A percentile compares a stretch with the other conserved stretches of the same genome.
Evolutionary conservation across 2,888 invertebrate genomes (phyloP).

Genomic region (Carpatolechia fugitivella): DNA sequence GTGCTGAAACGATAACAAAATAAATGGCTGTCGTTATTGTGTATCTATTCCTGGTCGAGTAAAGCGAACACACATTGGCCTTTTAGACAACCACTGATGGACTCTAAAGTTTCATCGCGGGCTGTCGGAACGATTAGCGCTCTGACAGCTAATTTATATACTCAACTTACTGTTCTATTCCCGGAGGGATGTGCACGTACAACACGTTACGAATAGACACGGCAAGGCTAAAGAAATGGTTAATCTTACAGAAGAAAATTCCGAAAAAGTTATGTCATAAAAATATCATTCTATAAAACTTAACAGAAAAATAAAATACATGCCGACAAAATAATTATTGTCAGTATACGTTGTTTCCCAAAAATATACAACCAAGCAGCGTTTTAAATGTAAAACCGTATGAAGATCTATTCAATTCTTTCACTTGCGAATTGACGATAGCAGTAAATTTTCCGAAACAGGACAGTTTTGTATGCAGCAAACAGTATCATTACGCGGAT

Average conservation of each 20-base stretch:
- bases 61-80: slow-evolving; percentile 49
- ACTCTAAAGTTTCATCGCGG: slow-evolving; percentile 76
- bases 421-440: not conserved
- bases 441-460: slow-evolving; percentile 15
- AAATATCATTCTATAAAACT: no score
- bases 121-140: slow-evolving; percentile 76
- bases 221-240: slow-evolving; percentile 28
- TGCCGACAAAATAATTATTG: no score
- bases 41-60: slow-evolving; percentile 54
- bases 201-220: slow-evolving; percentile 40
- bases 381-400: no score
- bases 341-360: no score
- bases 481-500: slow-evolving; percentile 54
- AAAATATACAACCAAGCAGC: no score
- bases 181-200: slow-evolving; percentile 51
- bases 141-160: slow-evolving; percentile 78
- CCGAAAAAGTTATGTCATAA: no score
- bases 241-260: no score
- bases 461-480: slow-evolving; percentile 43
- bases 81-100: slow-evolving; percentile 71
- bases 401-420: slow-evolving; percentile 8
- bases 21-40: slow-evolving; percentile 64
- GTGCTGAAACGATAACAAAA: slow-evolving; percentile 67
- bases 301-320: no score
- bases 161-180: slow-evolving; percentile 77